Conservation (phyloP, 1,140 invertebrate species). For the Eueides isabella region DNA sequence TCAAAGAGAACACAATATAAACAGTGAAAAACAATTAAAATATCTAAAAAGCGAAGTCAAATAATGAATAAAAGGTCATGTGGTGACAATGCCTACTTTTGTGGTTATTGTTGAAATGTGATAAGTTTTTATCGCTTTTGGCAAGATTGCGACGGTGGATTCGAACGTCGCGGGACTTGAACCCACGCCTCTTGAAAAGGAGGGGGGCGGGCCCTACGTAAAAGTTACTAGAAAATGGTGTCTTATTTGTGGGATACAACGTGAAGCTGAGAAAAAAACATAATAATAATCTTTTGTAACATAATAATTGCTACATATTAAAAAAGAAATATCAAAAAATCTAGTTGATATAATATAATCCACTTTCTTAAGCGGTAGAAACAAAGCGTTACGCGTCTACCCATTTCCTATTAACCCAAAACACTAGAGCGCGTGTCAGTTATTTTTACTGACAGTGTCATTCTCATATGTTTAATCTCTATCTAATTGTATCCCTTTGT, state of each 20-base stretch:
- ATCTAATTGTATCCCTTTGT: not conserved
- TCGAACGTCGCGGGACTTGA: no score
- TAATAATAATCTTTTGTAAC: no score
- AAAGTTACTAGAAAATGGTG: no score
- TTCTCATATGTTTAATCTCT: not conserved
- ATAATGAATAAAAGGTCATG: constrained; percentile 9
- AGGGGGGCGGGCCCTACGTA: no score
- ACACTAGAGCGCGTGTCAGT: constrained; percentile 6
- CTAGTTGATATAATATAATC: not conserved
- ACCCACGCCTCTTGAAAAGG: no score
- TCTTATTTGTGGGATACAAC: no score
- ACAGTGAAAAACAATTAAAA: constrained; percentile 1
- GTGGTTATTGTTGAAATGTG: not conserved
- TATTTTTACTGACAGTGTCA: constrained; percentile 14
- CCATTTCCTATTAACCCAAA: constrained; percentile 9
- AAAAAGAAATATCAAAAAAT: not conserved
- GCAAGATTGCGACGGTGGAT: no score
- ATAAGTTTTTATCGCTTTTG: not conserved
- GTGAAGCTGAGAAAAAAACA: no score
- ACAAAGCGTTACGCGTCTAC: not conserved
- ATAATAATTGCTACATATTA: no score
- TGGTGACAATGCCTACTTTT: constrained; percentile 1
- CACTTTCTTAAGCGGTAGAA: not conserved
- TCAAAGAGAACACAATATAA: not conserved
- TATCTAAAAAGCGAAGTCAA: constrained; percentile 11